Base-by-base conservation (phyloP, 2,888 invertebrate species). In the Tubulanus polymorphus region DNA sequence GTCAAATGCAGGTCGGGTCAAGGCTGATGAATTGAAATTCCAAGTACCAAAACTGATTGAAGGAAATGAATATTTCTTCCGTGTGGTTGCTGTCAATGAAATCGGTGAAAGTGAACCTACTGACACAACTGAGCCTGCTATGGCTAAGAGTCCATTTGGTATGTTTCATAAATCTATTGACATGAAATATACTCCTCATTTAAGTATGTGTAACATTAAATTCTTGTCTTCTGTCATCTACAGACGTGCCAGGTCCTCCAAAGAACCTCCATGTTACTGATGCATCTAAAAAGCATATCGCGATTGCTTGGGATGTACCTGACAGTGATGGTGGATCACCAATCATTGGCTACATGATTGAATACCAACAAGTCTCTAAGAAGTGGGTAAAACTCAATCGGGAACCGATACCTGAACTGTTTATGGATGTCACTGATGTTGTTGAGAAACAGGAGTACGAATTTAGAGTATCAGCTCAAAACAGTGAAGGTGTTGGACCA, bases 401-500 rank as follows among this genome's bases (percentile, higher is more conserved):
- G 48, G 26, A 29, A 18, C 41, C 3, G 6, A 23, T 41, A 23
- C 5, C 41, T 8, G 41, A 41, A 5, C 23, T 41, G 41, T 5
- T 23, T 23, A 20, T 20, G 18, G 41, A 41, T 41, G 41, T 41
- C 41, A 41, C 41, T 3, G 41, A 41, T 15, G 41, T 41, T 5
- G 23, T 23, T 8, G 41, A 41, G 41, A 41, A 41, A 18, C 41
- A 41, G 30, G 52, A 54, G 23, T 91, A 91, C 71, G 88, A 90
- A 72, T 91, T 91, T 84, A 84, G 91, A n/a, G 90, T 91, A 0
- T 83, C 86, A 50, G 91, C 90, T 10, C 84, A 90, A 15, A 91
- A 90, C 81, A 88, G 89, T 65, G 94, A 93, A 1, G 95, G 95
- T 1, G 90, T 89, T 0, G 91, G 94, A 35, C 91, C 91, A 63